These are phyloP conservation scores for Autographa pulchrina DNA, from an alignment of 2,888 invertebrate genomes.

Conservation along the genomic window DNA sequence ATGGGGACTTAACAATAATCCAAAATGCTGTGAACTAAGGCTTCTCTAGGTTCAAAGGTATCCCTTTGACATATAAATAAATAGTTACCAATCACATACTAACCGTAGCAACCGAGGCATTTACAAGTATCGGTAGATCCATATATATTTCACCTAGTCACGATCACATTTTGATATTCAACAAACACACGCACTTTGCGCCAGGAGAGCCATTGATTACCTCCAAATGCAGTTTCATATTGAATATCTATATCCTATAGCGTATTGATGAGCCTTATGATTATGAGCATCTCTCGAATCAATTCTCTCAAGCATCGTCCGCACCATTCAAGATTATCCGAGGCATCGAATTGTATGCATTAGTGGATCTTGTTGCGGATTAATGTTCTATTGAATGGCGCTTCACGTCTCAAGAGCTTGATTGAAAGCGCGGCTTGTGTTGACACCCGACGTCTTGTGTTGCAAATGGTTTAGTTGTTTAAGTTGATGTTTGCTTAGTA, in stretches of 20 bases:
- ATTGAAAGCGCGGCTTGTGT: constrained; percentile 38
- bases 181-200: neutral
- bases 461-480: neutral
- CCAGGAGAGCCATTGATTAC: neutral
- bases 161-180: no score
- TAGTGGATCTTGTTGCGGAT: constrained; percentile 46
- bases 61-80: no score
- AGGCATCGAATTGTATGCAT: constrained; percentile 37
- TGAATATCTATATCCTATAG: neutral
- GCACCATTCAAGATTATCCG: constrained; percentile 10
- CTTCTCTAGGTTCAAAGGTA: no score
- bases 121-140: no score
- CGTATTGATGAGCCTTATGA: neutral
- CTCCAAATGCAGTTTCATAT: neutral
- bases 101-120: no score
- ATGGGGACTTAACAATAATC: no score
- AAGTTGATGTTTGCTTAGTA: neutral
- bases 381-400: constrained; percentile 32
- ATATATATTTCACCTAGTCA: no score
- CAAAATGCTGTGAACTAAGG: no score
- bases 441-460: constrained; percentile 1
- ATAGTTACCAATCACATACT: no score
- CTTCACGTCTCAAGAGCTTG: constrained; percentile 31
- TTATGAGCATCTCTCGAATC: neutral
- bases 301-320: constrained; percentile 22